Base-by-base conservation (phyloP, 2,888 invertebrate species). In the Aspidiotus destructor region DNA sequence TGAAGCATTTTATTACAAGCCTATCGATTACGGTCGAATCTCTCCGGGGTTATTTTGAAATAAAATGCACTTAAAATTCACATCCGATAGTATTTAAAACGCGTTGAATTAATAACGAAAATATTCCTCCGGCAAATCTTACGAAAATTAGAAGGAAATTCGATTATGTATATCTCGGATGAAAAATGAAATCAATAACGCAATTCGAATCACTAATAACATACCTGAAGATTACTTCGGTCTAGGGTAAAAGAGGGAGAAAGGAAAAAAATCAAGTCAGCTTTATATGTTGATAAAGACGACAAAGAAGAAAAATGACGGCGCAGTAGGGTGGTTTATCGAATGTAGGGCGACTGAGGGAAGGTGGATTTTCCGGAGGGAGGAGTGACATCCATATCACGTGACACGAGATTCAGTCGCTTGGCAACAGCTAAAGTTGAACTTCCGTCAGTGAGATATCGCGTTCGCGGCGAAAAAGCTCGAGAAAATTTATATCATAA, bases 281-380 rank as follows among this genome's bases (percentile, higher is more conserved):
- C 55, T 17, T 41, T 57, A 57, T 44, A 65, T 57, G 65, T 57
- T 65, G 65, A 65, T 65, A 65, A 65, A 65, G 58, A 65, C 65
- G 41, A 57, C 65, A 65, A 16, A 65, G 65, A 65, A 65, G 65
- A 65, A 65, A 65, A 65, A 65, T 65, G 65, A 65, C 65, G 65
- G 65, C 65, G 65, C 65, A 65, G 57, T 65, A 58, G 65, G 65
- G 65, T 65, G 65, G 65, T 57, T 53, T 52, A 54, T 57, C 41
- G 55, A 65, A 65, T n/a, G n/a, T 17, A 55, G 55, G 55, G 55
- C 55, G 65, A 44, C 55, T 65, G 28, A 28, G 28, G 28, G 28
- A 28, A 28, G 65, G 54, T 65, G 42, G 41, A 42, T 41, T 55
- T 63, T 41, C 53, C 42, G 58, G 40, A 55, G 58, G 65, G 65